These are phyloP conservation scores for Myripristis murdjan DNA, from an alignment of 2,797 vertebrate species.

Conservation along the genomic window DNA sequence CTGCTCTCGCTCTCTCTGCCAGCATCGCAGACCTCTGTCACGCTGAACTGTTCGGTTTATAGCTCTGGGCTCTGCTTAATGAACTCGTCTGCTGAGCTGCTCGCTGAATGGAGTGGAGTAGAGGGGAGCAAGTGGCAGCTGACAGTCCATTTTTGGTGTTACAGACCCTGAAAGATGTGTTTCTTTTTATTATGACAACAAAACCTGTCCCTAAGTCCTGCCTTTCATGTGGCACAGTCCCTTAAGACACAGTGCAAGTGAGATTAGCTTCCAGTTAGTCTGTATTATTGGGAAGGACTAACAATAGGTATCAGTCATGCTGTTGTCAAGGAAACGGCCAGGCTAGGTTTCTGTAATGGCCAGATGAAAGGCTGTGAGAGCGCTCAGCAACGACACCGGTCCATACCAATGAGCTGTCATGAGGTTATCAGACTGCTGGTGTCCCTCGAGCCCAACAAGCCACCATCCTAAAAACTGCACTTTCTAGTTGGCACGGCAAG, in stretches of 20 bases:
- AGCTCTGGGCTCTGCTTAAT: neutral
- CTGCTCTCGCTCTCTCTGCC: neutral
- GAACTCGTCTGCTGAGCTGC: conserved; percentile 22
- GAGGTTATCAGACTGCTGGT: conserved; percentile 32
- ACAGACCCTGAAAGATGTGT: neutral
- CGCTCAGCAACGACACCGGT: conserved; percentile 45
- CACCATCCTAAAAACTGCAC: conserved; percentile 16
- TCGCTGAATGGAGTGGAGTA: conserved; percentile 31
- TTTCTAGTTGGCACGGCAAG: neutral
- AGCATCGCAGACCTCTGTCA: neutral
- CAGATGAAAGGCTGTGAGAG: conserved; percentile 69
- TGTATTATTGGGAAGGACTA: conserved; percentile 50
- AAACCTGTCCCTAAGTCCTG: conserved; percentile 47
- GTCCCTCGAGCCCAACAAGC: conserved; percentile 22
- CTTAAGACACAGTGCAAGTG: conserved; percentile 23
- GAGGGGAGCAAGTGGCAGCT: conserved; percentile 4
- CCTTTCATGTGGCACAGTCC: neutral
- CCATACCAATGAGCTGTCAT: conserved; percentile 71
- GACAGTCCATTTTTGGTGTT: conserved; percentile 34
- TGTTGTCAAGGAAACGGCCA: conserved; percentile 73
- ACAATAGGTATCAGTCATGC: conserved; percentile 77
- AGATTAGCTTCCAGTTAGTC: conserved; percentile 62
- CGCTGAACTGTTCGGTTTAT: neutral
- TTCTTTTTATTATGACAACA: conserved; percentile 40
- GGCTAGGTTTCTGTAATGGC: conserved; percentile 70